Base-by-base conservation (phyloP, 2,113 vertebrate genomes). In the Aplodontia rufa region DNA sequence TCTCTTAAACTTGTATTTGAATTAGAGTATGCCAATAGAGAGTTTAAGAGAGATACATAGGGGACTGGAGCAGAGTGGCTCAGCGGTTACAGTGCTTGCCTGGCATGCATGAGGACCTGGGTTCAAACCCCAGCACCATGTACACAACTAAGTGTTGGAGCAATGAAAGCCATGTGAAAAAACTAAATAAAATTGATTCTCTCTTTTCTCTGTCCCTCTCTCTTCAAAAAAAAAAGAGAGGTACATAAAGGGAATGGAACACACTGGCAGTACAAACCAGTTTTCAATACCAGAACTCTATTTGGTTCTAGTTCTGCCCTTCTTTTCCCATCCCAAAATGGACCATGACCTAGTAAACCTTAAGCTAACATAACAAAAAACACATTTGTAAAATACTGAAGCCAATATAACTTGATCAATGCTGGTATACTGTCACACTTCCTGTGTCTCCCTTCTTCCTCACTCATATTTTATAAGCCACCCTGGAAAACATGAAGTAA, bases 401-500 rank as follows among this genome's bases (percentile, higher is more conserved):
- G 69, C 72, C 42, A 88, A 0, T 91, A 10, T 92, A 95, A 84
- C 7, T 37, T 22, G n/a, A 60, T n/a, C 83, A 64, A 53, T 79
- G 32, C 45, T 22, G 45, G 8, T 37, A 14, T 24, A 28, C 20
- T 22, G 28, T 83, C 69, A 68, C 26, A 79, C 20, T 90, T 94
- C 53, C 51, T 51, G n/a, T 92, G 55, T 62, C 76, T 90, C 87
- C 37, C 82, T 92, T 95, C 45, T 89, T 89, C 51, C 40, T 37
- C 19, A 80, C 14, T n/a, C 55, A 11, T 8, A 42, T 90, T 53
- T 76, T 79, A 85, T 47, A 55, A 92, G 30, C 35, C 49, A 80
- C 35, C 49, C 51, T 95, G 68, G 72, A 90, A 91, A 87, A 69
- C 84, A 84, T 51, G 49, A 95, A 92, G 35, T 91, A 87, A 80